Evolutionary conservation across 2,888 invertebrate genomes (phyloP), one percentile per base, ranked within the genome.

Genomic region (Spilosoma lubricipeda): DNA sequence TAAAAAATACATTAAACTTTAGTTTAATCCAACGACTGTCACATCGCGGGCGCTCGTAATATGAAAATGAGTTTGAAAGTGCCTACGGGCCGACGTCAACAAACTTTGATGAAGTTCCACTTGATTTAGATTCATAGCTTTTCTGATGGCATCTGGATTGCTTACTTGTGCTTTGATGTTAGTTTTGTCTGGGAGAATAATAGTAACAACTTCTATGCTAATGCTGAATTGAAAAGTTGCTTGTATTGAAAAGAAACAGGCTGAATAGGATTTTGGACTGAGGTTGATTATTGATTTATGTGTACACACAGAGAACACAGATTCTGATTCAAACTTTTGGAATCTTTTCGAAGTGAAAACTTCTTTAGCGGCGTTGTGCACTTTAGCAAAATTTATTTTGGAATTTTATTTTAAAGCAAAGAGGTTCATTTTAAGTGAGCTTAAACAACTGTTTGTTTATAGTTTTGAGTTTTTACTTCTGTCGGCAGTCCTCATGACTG

Each of bases 61-160:
- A 93, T 92, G 92, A 92, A 93, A 93, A 93, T 93, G 91, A 93
- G 92, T 93, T 92, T 85, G 74, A 83, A 90, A 93, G 89, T 86
- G 92, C 90, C 91, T 85, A 82, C 88, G 87, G 89, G 48, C 64
- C 59, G 86, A 85, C 88, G 88, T 88, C 90, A 86, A 83, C 89
- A 85, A 94, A 93, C 91, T 94, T 93, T 93, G 93, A 93, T 93
- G 91, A 93, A 90, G 86, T 89, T 89, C 88, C 88, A 84, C 91
- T 91, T 92, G 91, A 93, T 93, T 93, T 93, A 93, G 90, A 93
- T 94, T 94, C 93, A 93, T 94, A 91, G 93, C 91, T 91, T 93
- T 90, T 90, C 90, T 91, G 90, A 90, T 90, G 88, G 87, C 84
- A 86, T 89, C 88, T 86, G 88, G 84, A 90, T 91, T 91, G 91